These are phyloP conservation scores for Ibycter americanus DNA, from an alignment of 2,797 vertebrate species.

Conservation along the genomic window DNA sequence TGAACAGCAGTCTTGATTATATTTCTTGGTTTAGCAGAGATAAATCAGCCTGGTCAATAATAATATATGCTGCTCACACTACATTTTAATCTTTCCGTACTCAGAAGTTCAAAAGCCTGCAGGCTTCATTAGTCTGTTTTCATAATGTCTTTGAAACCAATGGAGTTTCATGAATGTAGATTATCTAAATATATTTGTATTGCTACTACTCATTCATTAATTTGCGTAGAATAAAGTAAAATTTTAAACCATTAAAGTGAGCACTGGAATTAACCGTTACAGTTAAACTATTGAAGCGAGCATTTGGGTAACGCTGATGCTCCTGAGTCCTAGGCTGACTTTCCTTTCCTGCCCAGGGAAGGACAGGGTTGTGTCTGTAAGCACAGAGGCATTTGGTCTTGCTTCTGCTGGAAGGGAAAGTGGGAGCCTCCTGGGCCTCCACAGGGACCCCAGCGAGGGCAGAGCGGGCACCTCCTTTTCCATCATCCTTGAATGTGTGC, in stretches of 20 bases:
- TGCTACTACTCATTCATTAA: background rate
- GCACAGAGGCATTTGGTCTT: no score
- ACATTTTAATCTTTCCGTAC: background rate
- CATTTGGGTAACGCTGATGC: background rate
- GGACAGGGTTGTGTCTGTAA: background rate
- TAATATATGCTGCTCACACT: background rate
- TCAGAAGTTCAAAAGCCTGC: background rate
- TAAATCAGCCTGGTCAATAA: background rate
- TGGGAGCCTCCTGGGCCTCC: rapidly evolving
- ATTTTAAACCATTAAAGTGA: background rate
- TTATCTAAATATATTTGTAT: background rate
- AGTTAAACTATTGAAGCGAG: no score
- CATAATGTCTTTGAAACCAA: background rate
- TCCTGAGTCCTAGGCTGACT: background rate
- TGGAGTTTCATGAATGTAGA: background rate
- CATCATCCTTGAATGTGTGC: rapidly evolving
- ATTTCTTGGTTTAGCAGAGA: background rate
- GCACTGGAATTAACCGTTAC: background rate
- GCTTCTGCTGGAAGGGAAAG: background rate
- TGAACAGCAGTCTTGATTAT: background rate
- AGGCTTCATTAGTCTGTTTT: background rate
- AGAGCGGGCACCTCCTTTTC: background rate
- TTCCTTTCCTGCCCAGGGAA: background rate
- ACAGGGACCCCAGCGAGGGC: rapidly evolving
- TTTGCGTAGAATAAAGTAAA: background rate